Conservation (phyloP, 2,797 vertebrate genomes). For the Hyperoplus lanceolatus region DNA sequence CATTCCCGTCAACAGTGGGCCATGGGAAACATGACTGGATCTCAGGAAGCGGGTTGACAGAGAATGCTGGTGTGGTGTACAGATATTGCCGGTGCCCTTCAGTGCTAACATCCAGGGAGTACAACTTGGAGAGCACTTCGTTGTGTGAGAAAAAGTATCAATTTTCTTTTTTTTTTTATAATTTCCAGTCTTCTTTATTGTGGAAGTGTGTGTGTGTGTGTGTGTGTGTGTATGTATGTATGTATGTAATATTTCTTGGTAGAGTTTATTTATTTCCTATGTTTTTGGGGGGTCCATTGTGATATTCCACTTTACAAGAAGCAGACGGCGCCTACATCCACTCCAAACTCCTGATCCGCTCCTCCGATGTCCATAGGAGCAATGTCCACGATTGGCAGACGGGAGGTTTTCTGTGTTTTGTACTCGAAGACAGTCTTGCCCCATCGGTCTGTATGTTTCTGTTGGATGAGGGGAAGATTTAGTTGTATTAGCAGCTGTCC, state of each 20-base stretch:
- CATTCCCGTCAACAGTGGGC: constrained; percentile 78
- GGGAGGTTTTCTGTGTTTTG: constrained; percentile 98
- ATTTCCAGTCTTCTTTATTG: constrained; percentile 88
- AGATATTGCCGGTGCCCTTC: constrained; percentile 90
- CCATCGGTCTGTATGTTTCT: constrained; percentile 98
- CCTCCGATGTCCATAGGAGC: constrained; percentile 98
- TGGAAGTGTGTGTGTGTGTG: constrained; percentile 75
- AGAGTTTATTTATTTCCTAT: constrained; percentile 86
- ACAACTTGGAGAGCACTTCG: constrained; percentile 89
- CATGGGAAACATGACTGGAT: constrained; percentile 88
- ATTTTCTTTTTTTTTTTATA: constrained; percentile 80
- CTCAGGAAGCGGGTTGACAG: constrained; percentile 87
- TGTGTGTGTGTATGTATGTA: constrained; percentile 77
- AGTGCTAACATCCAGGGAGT: constrained; percentile 93
- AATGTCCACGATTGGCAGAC: constrained; percentile 97
- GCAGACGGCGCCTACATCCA: constrained; percentile 97
- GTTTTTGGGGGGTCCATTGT: constrained; percentile 78
- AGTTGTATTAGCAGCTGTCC: constrained; percentile 33
- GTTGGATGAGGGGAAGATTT: constrained; percentile 55
- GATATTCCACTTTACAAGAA: constrained; percentile 94
- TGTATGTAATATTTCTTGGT: constrained; percentile 85
- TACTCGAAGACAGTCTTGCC: constrained; percentile 98
- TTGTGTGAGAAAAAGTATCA: constrained; percentile 84
- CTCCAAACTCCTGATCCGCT: constrained; percentile 97
- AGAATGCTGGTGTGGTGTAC: constrained; percentile 82